These are phyloP conservation scores for Calliphora vomitoria DNA, from an alignment of 2,888 invertebrate genomes.

Conservation along the genomic window DNA sequence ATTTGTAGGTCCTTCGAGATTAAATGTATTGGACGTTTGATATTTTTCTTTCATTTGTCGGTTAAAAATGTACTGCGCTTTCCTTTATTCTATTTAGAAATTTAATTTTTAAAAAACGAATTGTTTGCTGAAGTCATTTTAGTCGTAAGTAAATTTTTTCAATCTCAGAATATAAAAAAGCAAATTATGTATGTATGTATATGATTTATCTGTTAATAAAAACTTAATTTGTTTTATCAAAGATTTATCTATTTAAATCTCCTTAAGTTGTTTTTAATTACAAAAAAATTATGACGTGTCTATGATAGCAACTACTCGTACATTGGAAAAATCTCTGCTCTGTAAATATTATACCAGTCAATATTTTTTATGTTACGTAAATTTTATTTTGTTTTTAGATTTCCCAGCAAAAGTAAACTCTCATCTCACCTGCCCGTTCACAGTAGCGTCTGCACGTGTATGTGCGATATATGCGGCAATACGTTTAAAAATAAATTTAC, in stretches of 20 bases:
- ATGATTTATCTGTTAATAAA: no score
- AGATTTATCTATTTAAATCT: no score
- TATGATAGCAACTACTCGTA: slow-evolving; percentile 75
- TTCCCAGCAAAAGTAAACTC: slow-evolving; percentile 66
- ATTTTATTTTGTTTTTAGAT: slow-evolving; percentile 70
- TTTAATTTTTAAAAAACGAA: no score
- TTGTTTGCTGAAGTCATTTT: no score
- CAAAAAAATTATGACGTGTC: background rate
- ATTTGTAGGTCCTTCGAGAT: no score
- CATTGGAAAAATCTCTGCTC: slow-evolving; percentile 75
- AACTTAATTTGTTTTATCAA: no score
- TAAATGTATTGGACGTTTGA: no score
- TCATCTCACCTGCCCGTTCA: slow-evolving; percentile 72
- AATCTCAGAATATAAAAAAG: no score
- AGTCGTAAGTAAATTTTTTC: no score
- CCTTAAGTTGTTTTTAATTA: background rate
- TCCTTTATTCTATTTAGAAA: background rate
- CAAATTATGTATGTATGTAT: no score
- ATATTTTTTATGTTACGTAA: slow-evolving; percentile 58
- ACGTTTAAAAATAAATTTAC: slow-evolving; percentile 79
- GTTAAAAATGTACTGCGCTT: no score
- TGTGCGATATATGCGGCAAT: slow-evolving; percentile 81
- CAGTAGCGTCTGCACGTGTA: slow-evolving; percentile 79
- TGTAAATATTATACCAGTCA: slow-evolving; percentile 59
- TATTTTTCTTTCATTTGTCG: no score